A percentile compares a stretch with the other conserved stretches of the same genome.
These are phyloP conservation scores for Ctena decussata DNA, from an alignment of 2,888 invertebrate genomes.

Conservation along the genomic window DNA sequence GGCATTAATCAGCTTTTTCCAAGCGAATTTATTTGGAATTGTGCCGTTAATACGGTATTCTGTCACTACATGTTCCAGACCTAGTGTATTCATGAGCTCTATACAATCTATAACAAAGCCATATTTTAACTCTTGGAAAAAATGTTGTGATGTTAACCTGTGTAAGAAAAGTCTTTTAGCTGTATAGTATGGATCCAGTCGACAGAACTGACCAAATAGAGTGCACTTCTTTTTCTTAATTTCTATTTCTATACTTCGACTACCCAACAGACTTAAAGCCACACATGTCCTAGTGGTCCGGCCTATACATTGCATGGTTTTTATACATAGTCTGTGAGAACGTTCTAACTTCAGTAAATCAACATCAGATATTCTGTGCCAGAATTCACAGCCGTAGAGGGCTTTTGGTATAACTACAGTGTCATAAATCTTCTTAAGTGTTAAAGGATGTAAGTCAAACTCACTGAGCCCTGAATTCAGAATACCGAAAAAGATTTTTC, in stretches of 20 bases:
- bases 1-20: no score
- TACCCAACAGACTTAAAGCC: neutral
- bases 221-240: neutral
- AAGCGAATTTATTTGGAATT: no score
- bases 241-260: neutral
- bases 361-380: neutral
- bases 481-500: neutral
- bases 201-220: neutral
- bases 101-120: neutral
- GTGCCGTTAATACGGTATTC: no score
- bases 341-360: neutral
- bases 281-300: neutral
- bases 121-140: neutral
- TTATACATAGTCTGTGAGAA: neutral
- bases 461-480: neutral
- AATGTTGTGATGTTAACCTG: neutral
- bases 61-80: no score
- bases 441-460: neutral
- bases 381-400: neutral
- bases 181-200: neutral
- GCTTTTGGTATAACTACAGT: neutral
- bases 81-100: no score
- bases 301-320: neutral
- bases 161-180: neutral
- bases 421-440: neutral